phyloP scores from a whole-genome alignment of 2,888 invertebrate genomes.

The Barypeithes pellucidus region DNA sequence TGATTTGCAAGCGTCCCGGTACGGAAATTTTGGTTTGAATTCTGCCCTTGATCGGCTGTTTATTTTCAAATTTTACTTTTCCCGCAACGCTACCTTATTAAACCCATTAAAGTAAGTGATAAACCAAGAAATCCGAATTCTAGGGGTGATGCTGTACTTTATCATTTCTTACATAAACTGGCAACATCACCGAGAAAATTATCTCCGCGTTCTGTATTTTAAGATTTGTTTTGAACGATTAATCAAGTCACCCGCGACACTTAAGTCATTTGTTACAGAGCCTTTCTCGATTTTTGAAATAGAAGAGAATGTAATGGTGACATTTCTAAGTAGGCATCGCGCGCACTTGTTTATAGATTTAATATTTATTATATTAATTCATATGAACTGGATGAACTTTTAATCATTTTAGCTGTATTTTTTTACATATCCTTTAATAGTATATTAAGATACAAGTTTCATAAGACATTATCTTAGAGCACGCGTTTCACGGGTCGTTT shows the following conservation, averaged over 20 bases:
- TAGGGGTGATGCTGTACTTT: slow-evolving; percentile 10
- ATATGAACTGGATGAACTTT: too few relatives aligned
- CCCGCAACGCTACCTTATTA: not conserved
- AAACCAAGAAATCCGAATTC: slow-evolving; percentile 10
- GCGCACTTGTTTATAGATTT: not conserved
- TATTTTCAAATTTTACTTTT: not conserved
- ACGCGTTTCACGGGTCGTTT: too few relatives aligned
- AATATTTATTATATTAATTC: too few relatives aligned
- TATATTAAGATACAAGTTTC: too few relatives aligned
- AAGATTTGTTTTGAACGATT: slow-evolving; percentile 34
- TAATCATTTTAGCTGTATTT: too few relatives aligned
- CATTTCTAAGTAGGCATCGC: not conserved
- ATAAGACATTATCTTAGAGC: too few relatives aligned
- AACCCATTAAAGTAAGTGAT: slow-evolving; percentile 25
- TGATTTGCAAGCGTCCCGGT: too few relatives aligned
- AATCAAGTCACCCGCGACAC: slow-evolving; percentile 30
- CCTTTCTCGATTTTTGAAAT: not conserved
- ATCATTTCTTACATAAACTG: slow-evolving; percentile 24
- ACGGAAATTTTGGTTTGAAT: too few relatives aligned
- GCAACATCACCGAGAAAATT: slow-evolving; percentile 31
- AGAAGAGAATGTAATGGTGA: not conserved
- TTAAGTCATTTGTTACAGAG: slow-evolving; percentile 26
- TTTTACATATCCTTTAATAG: too few relatives aligned
- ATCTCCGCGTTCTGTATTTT: slow-evolving; percentile 36
- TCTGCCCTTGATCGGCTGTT: too few relatives aligned